Conservation (phyloP, 2,888 invertebrate species). For the Serripes groenlandicus region DNA sequence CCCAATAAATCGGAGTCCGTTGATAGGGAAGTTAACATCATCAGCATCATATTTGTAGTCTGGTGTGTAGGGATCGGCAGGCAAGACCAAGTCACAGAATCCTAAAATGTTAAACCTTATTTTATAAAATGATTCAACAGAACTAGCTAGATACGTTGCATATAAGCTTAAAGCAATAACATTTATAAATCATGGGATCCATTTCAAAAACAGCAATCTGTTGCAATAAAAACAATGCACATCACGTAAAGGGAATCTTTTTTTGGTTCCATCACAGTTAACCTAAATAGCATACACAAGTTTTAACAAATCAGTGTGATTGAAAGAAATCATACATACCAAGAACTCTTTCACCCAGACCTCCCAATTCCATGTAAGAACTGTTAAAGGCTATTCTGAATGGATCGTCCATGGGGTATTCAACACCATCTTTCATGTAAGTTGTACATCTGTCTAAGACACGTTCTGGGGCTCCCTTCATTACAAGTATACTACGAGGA, state of each 20-base stretch:
- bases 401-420: conserved; percentile 95
- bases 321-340: no score
- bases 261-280: no score
- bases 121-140: no score
- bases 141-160: no score
- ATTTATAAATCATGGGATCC: no score
- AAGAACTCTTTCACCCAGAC: conserved; percentile 94
- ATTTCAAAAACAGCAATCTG: no score
- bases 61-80: conserved; percentile 96
- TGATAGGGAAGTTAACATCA: conserved; percentile 93
- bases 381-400: conserved; percentile 98
- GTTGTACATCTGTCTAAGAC: conserved; percentile 96
- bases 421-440: conserved; percentile 97
- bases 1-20: conserved; percentile 94
- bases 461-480: conserved; percentile 98
- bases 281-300: no score
- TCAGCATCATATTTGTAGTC: conserved; percentile 95
- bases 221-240: no score
- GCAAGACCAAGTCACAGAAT: conserved; percentile 97
- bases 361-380: conserved; percentile 94
- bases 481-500: conserved; percentile 91
- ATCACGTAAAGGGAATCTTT: no score
- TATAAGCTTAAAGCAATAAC: no score
- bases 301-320: no score
- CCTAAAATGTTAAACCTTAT: no score